A percentile compares a stretch with the other conserved stretches of the same genome.
Conservation (phyloP, 1,140 invertebrate genomes). For the Solenopsis fugax region DNA sequence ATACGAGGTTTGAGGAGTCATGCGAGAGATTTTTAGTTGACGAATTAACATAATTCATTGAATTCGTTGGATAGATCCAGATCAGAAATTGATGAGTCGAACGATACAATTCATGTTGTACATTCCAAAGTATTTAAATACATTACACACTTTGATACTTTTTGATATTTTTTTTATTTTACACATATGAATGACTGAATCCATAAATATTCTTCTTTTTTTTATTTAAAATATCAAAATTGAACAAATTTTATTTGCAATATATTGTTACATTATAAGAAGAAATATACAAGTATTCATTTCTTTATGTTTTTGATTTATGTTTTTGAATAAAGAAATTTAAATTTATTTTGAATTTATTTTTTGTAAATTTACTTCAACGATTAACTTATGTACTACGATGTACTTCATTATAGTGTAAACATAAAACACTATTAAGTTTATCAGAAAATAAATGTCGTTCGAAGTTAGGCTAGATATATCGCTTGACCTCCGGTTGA, state of each 20-base stretch:
- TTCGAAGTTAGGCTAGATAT: background rate
- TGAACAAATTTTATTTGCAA: background rate
- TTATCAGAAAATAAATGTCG: background rate
- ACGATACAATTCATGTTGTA: background rate
- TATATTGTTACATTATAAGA: background rate
- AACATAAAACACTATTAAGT: background rate
- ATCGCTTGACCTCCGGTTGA: background rate
- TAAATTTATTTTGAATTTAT: background rate
- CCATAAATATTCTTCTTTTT: background rate
- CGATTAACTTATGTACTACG: background rate
- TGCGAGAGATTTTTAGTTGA: conserved; percentile 22
- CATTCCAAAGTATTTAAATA: conserved; percentile 3
- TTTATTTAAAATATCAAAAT: background rate
- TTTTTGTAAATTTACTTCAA: background rate
- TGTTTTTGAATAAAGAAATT: background rate
- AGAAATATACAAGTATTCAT: background rate
- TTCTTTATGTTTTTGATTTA: background rate
- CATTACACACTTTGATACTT: background rate
- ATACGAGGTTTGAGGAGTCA: conserved; percentile 30
- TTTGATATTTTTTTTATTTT: conserved; percentile 15
- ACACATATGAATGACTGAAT: background rate
- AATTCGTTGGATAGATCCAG: conserved; percentile 5
- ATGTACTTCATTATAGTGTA: background rate
- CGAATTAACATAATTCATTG: conserved; percentile 53
- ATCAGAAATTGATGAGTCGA: conserved; percentile 18